Evolutionary conservation across 2,888 invertebrate species (phyloP), one percentile per base, ranked within the genome.

Genomic region (Caradrina kadenii): DNA sequence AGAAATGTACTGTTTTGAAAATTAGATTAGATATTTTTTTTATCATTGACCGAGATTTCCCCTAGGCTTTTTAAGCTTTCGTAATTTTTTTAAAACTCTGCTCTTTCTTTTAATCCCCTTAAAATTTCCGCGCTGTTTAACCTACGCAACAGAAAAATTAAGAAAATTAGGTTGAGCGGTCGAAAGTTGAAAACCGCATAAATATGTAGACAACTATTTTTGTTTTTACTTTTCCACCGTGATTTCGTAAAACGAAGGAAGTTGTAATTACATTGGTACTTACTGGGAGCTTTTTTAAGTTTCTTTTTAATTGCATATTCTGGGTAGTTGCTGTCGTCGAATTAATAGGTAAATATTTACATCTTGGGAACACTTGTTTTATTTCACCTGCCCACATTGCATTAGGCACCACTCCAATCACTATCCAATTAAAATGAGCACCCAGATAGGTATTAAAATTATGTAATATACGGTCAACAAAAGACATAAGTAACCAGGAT

Each of bases 381-480:
- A 39, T 13, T 39, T 35, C 1, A 8, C 7, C 35, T 31, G 31
- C 2, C n/a, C 4, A 39, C 11, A 39, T 11, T 45, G 17, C 6
- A 45, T 7, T 17, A 21, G 10, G 6, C 17, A 17, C 17, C 22
- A 11, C 17, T 6, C 4, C 1, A 35, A 50, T 52, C 21, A 13
- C 26, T 48, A 5, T 4, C 15, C 19, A 19, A 21, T 50, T 31
- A 21, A 61, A 61, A 17, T 17, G 50, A 52, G 11, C 11, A 35
- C 35, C 39, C 13, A 39, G 13, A 4, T 45, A 17, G 45, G 17
- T 45, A 45, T 11, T 61, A 21, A 45, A 78, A 62, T 49, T 39
- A 35, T 22, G 6, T 48, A n/a, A n/a, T n/a, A n/a, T n/a, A n/a
- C n/a, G n/a, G n/a, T n/a, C n/a, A n/a, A n/a, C n/a, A n/a, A n/a